These are phyloP conservation scores for Atethmia centrago DNA, from an alignment of 2,888 invertebrate species.

Conservation along the genomic window DNA sequence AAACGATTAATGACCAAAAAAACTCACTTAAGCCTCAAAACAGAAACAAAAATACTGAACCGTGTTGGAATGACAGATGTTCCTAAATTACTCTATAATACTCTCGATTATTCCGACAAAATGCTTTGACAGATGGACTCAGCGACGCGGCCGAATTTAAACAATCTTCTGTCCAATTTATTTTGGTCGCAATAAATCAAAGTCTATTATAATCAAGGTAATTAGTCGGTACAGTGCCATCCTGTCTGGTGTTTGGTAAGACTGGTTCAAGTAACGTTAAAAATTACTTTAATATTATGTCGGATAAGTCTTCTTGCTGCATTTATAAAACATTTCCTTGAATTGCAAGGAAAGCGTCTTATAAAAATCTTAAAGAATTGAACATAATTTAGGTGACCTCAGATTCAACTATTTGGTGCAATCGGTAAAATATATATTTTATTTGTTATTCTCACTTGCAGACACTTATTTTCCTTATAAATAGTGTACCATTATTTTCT, in stretches of 20 bases:
- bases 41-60: conserved; percentile 16
- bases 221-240: conserved; percentile 18
- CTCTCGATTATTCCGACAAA: conserved; percentile 57
- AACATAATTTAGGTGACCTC: not conserved
- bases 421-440: not conserved
- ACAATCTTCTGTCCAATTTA: conserved; percentile 48
- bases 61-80: conserved; percentile 45
- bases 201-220: conserved; percentile 39
- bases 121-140: conserved; percentile 57
- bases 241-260: not conserved
- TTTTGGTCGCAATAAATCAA: conserved; percentile 53
- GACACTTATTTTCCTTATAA: not conserved
- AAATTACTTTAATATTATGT: conserved; percentile 1
- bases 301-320: not conserved
- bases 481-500: not conserved
- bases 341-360: not conserved
- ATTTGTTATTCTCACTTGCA: not conserved
- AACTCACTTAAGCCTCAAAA: conserved; percentile 16
- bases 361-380: conserved; percentile 3
- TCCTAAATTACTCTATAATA: conserved; percentile 54
- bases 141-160: conserved; percentile 41
- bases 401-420: conserved; percentile 6
- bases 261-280: not conserved
- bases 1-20: conserved; percentile 33
- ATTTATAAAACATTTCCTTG: not conserved